Evolutionary conservation across 2,888 invertebrate genomes (phyloP), one percentile per base, ranked within the genome.

Genomic region (Trissolcus japonicus): DNA sequence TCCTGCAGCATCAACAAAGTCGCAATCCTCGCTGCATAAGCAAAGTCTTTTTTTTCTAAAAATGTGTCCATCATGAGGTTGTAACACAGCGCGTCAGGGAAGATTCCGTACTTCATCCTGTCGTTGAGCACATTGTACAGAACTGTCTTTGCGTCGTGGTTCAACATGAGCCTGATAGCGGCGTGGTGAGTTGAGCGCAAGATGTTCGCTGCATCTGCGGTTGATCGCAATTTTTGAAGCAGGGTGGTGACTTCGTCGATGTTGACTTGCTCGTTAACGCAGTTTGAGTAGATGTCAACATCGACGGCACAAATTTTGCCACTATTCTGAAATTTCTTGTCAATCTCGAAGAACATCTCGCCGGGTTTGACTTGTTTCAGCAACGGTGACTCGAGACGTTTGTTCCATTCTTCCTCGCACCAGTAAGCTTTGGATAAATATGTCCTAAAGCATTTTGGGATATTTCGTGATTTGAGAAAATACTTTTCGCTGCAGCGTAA

Each of bases 1-100:
- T 98, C 97, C 89, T 98, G 97, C 29, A 98, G 90, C 95, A 98
- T 96, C 72, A 96, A 89, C 71, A 95, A 90, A 66, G 92, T 91
- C 0, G 96, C 95, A 14, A 96, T 90, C 87, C 93, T 92, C 0
- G 95, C 94, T 14, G 98, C 98, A 72, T 91, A 90, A 50, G 90
- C 90, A 86, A 90, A 94, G 84, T 95, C 92, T 66, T 93, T 90
- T 40, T 91, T 89, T 83, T 94, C 93, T 67, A 98, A 89, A 83
- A 96, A 94, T 66, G 92, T 91, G 86, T 98, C 94, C 90, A 98
- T 91, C 43, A 97, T 89, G 60, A 98, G 90, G 88, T 96, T 96
- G 7, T 94, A 94, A 35, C 93, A 91, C 81, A 93, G 94, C 75
- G 93, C 89, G 89, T 98, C 97, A n/a, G 96, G 92, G 86, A 98